Evolutionary conservation across 2,888 invertebrate genomes (phyloP).

Genomic region (Blomia tropicalis): DNA sequence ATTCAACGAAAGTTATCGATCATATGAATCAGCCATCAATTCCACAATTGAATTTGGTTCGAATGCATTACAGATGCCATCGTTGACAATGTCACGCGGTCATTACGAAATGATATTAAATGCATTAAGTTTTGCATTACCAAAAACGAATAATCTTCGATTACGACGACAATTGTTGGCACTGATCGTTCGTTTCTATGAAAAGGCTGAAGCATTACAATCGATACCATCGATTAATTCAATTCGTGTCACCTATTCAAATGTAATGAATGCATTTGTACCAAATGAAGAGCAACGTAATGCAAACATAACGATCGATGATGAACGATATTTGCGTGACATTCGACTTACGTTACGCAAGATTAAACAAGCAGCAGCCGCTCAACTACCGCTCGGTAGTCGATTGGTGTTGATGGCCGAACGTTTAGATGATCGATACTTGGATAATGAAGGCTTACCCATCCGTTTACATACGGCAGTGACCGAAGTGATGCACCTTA

Average conservation of each 20-base stretch:
- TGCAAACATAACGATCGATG: not conserved
- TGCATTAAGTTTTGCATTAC: conserved; percentile 7
- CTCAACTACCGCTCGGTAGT: conserved; percentile 21
- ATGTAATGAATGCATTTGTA: conserved; percentile 20
- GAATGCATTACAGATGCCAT: conserved; percentile 16
- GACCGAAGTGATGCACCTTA: conserved; percentile 14
- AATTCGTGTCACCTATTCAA: conserved; percentile 15
- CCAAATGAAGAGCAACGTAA: not conserved
- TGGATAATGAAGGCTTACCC: conserved; percentile 5
- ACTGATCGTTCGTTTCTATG: conserved; percentile 15
- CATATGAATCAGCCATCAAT: conserved; percentile 19
- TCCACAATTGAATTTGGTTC: conserved; percentile 21
- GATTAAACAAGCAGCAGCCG: conserved; percentile 15
- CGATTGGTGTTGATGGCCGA: not conserved
- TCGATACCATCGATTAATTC: conserved; percentile 18
- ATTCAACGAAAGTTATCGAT: not conserved
- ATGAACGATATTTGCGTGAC: not conserved
- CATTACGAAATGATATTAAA: conserved; percentile 21
- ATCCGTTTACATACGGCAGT: not conserved
- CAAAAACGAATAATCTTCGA: conserved; percentile 1
- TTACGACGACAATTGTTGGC: conserved; percentile 16
- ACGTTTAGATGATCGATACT: not conserved
- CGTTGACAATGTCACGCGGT: conserved; percentile 12
- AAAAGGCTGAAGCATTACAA: conserved; percentile 22
- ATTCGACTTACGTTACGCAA: conserved; percentile 18